These are phyloP conservation scores for Plebejus argus DNA, from an alignment of 2,888 invertebrate genomes.

Conservation along the genomic window DNA sequence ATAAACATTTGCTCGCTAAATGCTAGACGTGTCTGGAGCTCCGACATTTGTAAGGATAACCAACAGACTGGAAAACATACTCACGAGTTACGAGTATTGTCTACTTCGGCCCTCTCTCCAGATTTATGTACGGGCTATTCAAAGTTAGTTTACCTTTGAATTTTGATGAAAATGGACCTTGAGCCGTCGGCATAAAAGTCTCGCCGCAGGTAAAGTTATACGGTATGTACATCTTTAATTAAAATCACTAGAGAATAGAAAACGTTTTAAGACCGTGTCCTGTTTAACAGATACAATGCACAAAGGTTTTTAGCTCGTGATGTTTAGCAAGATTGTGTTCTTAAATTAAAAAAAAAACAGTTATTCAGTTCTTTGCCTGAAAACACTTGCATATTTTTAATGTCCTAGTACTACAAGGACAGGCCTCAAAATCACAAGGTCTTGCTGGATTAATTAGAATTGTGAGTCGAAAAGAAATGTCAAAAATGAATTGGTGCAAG, in stretches of 20 bases:
- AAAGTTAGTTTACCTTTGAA: neutral
- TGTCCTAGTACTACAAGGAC: too few species aligned
- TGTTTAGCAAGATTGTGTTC: neutral
- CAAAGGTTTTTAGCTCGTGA: neutral
- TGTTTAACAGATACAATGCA: neutral
- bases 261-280: neutral
- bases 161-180: neutral
- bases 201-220: neutral
- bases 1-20: slow-evolving; percentile 12
- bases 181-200: neutral
- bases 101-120: neutral
- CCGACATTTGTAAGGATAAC: neutral
- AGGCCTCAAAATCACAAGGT: too few species aligned
- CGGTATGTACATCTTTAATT: neutral
- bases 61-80: slow-evolving; percentile 26
- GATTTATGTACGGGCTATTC: neutral
- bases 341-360: too few species aligned
- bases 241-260: neutral
- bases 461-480: too few species aligned
- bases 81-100: slow-evolving; percentile 16
- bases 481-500: too few species aligned
- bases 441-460: too few species aligned
- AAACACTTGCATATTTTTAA: too few species aligned
- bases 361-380: too few species aligned
- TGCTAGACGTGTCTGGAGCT: neutral